Percentiles rank a stretch among this genome's conserved stretches.
These are phyloP conservation scores for honey bee (Apis mellifera) DNA, from an alignment of 1,140 invertebrate species.

Conservation along the genomic window DNA sequence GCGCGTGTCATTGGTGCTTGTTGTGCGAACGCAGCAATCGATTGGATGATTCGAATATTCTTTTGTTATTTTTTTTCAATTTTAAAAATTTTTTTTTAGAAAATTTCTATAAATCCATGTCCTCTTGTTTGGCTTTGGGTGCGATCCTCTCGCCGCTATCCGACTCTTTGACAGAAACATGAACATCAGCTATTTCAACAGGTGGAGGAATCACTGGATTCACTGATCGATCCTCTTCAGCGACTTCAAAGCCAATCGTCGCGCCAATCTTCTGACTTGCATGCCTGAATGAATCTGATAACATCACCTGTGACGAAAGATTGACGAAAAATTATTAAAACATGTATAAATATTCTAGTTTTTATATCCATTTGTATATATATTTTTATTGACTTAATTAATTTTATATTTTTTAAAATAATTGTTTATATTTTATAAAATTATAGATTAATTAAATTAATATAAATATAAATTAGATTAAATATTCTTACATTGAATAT, in stretches of 20 bases:
- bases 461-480: no score
- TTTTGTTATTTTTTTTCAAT: neutral
- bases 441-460: no score
- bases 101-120: constrained; percentile 66
- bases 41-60: neutral
- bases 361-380: no score
- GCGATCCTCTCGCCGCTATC: constrained; percentile 67
- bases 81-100: no score
- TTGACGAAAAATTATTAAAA: neutral
- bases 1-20: constrained; percentile 13
- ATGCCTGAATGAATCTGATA: constrained; percentile 91
- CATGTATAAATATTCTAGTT: neutral
- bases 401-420: no score
- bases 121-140: constrained; percentile 74
- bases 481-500: no score
- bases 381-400: no score
- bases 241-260: constrained; percentile 90
- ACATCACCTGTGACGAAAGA: constrained; percentile 82
- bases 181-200: constrained; percentile 73
- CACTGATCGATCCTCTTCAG: constrained; percentile 84
- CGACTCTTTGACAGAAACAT: constrained; percentile 59
- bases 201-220: constrained; percentile 67
- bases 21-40: constrained; percentile 23
- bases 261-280: constrained; percentile 93
- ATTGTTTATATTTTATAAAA: no score